These are phyloP conservation scores for Hapalemur alaotrensis DNA, from an alignment of 2,797 vertebrate species.

Conservation along the genomic window DNA sequence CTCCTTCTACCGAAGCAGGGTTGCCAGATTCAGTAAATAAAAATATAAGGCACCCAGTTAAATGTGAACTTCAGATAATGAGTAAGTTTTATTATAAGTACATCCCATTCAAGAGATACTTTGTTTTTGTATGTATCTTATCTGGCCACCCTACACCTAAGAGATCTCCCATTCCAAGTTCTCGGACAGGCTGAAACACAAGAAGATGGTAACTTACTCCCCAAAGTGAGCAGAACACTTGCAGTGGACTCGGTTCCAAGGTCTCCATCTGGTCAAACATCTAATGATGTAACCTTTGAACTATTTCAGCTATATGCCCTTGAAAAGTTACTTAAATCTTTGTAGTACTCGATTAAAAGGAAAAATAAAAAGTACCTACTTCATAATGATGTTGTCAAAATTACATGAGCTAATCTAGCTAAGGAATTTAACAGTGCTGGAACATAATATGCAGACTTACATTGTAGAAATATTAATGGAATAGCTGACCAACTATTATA, in stretches of 20 bases:
- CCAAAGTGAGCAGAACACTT: neutral
- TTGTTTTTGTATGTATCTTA: neutral
- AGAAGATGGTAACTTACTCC: neutral
- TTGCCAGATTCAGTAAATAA: neutral
- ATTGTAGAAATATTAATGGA: neutral
- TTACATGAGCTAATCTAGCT: neutral
- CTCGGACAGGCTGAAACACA: neutral
- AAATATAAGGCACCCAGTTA: neutral
- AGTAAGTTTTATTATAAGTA: neutral
- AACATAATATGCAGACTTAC: neutral
- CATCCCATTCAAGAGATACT: neutral
- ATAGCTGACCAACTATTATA: neutral
- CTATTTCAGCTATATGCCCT: neutral
- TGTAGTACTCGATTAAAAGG: neutral
- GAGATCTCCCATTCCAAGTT: neutral
- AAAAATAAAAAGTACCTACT: neutral
- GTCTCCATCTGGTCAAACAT: neutral
- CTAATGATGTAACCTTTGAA: neutral
- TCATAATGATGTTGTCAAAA: neutral
- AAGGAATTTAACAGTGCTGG: neutral
- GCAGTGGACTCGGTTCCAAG: neutral
- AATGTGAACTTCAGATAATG: neutral
- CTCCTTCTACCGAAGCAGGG: neutral
- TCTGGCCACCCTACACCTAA: neutral
- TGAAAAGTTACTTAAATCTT: neutral